These are phyloP conservation scores for Ganaspis brasiliensis DNA, from an alignment of 2,888 invertebrate genomes.

Conservation along the genomic window DNA sequence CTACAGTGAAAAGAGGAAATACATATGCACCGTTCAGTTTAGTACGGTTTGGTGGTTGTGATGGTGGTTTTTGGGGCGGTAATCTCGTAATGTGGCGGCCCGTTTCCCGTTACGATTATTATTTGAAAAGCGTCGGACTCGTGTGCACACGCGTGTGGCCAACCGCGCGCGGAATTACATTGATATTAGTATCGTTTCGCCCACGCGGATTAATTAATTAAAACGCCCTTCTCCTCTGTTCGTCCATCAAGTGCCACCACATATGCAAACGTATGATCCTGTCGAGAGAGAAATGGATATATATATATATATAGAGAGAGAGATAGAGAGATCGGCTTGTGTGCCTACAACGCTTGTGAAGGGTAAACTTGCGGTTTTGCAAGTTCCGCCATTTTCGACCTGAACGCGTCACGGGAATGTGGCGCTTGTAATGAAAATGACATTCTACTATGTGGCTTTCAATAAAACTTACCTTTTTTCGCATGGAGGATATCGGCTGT, in stretches of 20 bases:
- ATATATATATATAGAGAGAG: neutral
- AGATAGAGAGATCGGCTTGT: neutral
- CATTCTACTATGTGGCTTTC: neutral
- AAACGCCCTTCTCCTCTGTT: slow-evolving; percentile 67
- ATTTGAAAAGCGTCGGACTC: slow-evolving; percentile 63
- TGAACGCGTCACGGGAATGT: slow-evolving; percentile 59
- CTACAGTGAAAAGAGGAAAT: slow-evolving; percentile 12
- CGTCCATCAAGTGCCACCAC: slow-evolving; percentile 44
- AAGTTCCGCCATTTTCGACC: slow-evolving; percentile 50
- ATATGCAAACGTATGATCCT: slow-evolving; percentile 16
- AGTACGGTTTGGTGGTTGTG: slow-evolving; percentile 30
- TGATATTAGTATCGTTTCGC: slow-evolving; percentile 77
- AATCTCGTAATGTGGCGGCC: slow-evolving; percentile 60
- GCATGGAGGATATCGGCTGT: slow-evolving; percentile 83
- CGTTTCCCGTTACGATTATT: slow-evolving; percentile 72
- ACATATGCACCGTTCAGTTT: slow-evolving; percentile 32
- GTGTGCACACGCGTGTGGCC: slow-evolving; percentile 71
- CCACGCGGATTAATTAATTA: slow-evolving; percentile 78
- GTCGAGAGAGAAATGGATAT: neutral
- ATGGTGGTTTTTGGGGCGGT: slow-evolving; percentile 35
- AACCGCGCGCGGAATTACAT: slow-evolving; percentile 77
- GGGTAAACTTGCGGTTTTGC: slow-evolving; percentile 57
- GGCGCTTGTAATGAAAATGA: slow-evolving; percentile 35
- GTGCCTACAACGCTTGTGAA: slow-evolving; percentile 46
- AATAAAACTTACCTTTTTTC: slow-evolving; percentile 82